Base-by-base conservation (phyloP, 2,888 invertebrate genomes). In the Gortyna flavago region DNA sequence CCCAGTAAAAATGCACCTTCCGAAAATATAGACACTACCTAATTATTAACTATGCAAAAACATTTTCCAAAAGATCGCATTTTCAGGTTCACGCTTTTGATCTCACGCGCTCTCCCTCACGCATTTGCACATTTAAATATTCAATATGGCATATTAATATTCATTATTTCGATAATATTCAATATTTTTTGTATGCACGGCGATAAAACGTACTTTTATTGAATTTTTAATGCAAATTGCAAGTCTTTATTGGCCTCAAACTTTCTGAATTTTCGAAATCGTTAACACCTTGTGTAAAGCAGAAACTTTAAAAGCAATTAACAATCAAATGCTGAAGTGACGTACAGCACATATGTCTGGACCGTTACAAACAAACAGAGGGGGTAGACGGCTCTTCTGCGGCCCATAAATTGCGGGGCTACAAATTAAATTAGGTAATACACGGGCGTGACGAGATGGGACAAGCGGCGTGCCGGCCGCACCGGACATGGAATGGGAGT, bases 391-490 rank as follows among this genome's bases (percentile, higher is more conserved):
- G 93, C 94, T 93, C 94, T 94, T 94, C 94, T 93, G 93, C 87
- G 90, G 91, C 92, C 94, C 94, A 95, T 96, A 96, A 96, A 96
- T 96, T 96, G 94, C 91, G 94, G 93, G 90, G 94, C 93, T 95
- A 95, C 96, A 96, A 96, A 96, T 96, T 96, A 96, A 96, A 96
- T 96, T 96, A 96, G 96, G 95, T 96, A 95, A 96, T 96, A 95
- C 95, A 94, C 93, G 93, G 91, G 92, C 91, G 95, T 96, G 96
- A 95, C 95, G 95, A 95, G 95, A 92, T 91, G 92, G 93, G 95
- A 94, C 95, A 93, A 93, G 93, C 94, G 93, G 92, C 92, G 90
- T 90, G 92, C 91, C 90, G 92, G 92, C 92, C 93, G 90, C 92
- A 89, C 89, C 91, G 92, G 95, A 96, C 96, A 96, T 92, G 96